Conservation (phyloP, 2,113 vertebrate genomes). For the Anguilla rostrata region DNA sequence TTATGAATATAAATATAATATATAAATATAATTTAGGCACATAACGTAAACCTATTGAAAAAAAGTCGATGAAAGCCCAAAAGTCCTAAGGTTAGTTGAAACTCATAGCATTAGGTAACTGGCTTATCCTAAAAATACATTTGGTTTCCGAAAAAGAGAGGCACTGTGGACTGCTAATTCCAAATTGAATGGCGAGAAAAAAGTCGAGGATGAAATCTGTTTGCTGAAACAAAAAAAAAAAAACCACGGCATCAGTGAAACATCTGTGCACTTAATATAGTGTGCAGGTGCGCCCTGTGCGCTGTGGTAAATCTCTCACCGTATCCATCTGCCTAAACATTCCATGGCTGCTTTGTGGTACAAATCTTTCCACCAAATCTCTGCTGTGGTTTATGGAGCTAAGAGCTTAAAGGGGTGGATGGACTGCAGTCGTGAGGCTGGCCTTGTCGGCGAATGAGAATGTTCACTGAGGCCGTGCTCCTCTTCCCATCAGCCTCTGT, state of each 20-base stretch:
- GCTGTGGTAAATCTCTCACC: not conserved
- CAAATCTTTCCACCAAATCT: not conserved
- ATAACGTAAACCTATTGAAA: too few species aligned
- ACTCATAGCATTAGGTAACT: too few species aligned
- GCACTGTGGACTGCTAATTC: too few species aligned
- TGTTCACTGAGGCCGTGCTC: not conserved
- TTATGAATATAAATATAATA: too few species aligned
- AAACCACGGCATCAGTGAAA: not conserved
- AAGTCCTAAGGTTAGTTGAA: too few species aligned
- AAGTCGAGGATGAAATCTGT: not conserved
- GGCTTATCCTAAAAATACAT: too few species aligned
- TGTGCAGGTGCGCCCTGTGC: not conserved
- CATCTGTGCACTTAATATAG: not conserved
- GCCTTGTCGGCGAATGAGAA: not conserved
- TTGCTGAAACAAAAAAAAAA: not conserved
- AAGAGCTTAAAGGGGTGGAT: not conserved
- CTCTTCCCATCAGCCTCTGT: slow-evolving; percentile 77
- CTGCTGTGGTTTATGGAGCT: not conserved
- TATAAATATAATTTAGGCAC: too few species aligned
- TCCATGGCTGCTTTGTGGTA: not conserved
- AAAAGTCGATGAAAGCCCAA: too few species aligned
- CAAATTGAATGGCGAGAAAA: not conserved
- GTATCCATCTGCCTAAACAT: not conserved
- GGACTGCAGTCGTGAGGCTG: not conserved
- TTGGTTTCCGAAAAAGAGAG: too few species aligned